phyloP scores from a whole-genome alignment of 2,797 vertebrate species.

The Oophaga sylvatica region DNA sequence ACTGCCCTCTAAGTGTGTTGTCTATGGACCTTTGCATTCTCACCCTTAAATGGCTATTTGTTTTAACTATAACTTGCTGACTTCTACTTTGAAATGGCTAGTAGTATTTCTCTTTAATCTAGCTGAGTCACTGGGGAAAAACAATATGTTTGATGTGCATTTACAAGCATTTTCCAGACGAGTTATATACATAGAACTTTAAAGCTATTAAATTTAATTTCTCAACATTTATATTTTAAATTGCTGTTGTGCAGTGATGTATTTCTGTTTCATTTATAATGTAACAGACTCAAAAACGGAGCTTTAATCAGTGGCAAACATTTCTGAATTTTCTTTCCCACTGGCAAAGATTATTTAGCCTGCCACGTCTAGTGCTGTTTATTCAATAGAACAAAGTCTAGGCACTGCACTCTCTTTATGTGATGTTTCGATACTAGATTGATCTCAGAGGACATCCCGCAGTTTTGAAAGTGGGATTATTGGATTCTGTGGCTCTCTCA shows the following conservation, averaged over 20 bases:
- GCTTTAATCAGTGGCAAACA: slow-evolving; percentile 82
- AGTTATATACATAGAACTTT: slow-evolving; percentile 76
- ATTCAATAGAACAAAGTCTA: slow-evolving; percentile 87
- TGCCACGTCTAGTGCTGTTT: slow-evolving; percentile 87
- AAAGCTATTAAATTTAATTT: slow-evolving; percentile 91
- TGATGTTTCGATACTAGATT: slow-evolving; percentile 99
- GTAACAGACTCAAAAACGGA: slow-evolving; percentile 73
- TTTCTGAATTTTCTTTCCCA: slow-evolving; percentile 84
- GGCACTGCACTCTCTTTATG: slow-evolving; percentile 84
- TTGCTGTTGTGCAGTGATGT: slow-evolving; percentile 92
- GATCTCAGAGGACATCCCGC: slow-evolving; percentile 93
- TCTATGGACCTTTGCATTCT: not conserved
- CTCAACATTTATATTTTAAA: slow-evolving; percentile 99
- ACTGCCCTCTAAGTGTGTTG: not conserved
- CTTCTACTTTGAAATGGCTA: slow-evolving; percentile 32
- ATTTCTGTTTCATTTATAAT: slow-evolving; percentile 70
- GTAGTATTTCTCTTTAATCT: slow-evolving; percentile 53
- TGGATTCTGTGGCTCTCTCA: slow-evolving; percentile 98
- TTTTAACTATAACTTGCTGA: slow-evolving; percentile 4
- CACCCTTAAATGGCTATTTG: not conserved
- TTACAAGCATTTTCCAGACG: slow-evolving; percentile 68
- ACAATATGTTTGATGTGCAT: slow-evolving; percentile 45
- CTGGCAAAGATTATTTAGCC: slow-evolving; percentile 82
- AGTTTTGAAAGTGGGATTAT: slow-evolving; percentile 99
- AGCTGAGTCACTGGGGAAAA: slow-evolving; percentile 34